A percentile compares a stretch with the other conserved stretches of the same genome.
Conservation (phyloP, 1,140 invertebrate genomes). For the Mycetomoellerius zeteki region DNA sequence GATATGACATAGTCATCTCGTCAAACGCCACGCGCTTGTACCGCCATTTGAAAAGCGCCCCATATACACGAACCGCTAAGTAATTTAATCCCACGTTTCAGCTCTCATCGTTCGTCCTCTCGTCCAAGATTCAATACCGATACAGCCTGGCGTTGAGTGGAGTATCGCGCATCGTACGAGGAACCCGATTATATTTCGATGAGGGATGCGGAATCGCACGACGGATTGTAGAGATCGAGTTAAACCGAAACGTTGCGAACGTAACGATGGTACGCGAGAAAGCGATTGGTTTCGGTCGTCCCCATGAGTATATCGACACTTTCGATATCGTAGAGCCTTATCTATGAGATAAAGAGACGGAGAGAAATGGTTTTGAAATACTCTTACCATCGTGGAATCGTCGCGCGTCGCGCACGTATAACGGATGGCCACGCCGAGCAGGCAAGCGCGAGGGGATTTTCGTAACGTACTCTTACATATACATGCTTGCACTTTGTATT, state of each 20-base stretch:
- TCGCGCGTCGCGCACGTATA: constrained; percentile 25
- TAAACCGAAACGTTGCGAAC: neutral
- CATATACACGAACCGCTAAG: constrained; percentile 68
- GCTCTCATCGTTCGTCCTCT: constrained; percentile 68
- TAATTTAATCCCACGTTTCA: constrained; percentile 75
- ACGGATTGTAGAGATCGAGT: no score
- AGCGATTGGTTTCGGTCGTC: neutral
- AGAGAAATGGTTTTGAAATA: constrained; percentile 18
- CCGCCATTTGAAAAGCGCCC: constrained; percentile 62
- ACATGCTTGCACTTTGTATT: constrained; percentile 56
- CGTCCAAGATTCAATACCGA: constrained; percentile 73
- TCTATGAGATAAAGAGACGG: constrained; percentile 12
- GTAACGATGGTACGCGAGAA: neutral
- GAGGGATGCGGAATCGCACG: neutral
- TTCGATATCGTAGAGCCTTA: constrained; percentile 2
- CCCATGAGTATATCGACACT: neutral
- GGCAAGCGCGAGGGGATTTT: constrained; percentile 10
- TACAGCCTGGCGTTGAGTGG: neutral
- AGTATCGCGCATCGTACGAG: neutral
- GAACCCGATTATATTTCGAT: neutral
- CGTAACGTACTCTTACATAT: constrained; percentile 51
- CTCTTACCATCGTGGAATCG: neutral
- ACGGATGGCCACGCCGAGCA: neutral
- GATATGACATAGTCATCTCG: neutral
- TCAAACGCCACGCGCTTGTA: constrained; percentile 8